phyloP scores from a whole-genome alignment of 2,888 invertebrate species.

The Taenaris catops region DNA sequence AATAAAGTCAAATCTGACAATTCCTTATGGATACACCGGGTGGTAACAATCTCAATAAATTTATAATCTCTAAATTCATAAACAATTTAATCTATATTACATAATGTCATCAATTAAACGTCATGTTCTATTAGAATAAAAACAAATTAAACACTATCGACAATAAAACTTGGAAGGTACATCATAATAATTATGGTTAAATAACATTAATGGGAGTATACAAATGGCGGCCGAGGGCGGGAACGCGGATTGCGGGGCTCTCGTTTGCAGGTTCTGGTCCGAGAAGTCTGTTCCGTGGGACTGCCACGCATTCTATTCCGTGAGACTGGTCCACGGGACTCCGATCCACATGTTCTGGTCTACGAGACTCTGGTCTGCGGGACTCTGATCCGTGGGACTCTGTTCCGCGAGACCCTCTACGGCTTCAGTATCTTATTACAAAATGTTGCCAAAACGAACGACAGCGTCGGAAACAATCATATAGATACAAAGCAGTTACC shows the following conservation, averaged over 20 bases:
- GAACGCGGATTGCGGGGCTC: neutral
- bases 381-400: too few species aligned
- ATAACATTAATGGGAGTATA: constrained; percentile 48
- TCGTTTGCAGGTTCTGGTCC: neutral
- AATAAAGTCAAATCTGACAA: constrained; percentile 46
- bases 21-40: constrained; percentile 55
- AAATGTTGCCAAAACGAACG: constrained; percentile 32
- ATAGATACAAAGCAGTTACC: constrained; percentile 67
- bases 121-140: constrained; percentile 56
- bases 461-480: constrained; percentile 53
- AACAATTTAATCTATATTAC: constrained; percentile 66
- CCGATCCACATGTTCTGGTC: too few species aligned
- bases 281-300: neutral
- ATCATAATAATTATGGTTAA: constrained; percentile 32
- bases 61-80: constrained; percentile 69
- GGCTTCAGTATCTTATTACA: too few species aligned
- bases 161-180: constrained; percentile 53
- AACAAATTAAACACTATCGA: constrained; percentile 49
- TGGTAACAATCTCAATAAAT: constrained; percentile 75
- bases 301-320: neutral
- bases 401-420: too few species aligned
- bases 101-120: constrained; percentile 69
- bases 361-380: too few species aligned
- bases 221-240: constrained; percentile 28
- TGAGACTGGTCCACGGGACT: too few species aligned